Conservation (phyloP, 92 coral and sea anemone genomes). For the Porites lobata region DNA sequence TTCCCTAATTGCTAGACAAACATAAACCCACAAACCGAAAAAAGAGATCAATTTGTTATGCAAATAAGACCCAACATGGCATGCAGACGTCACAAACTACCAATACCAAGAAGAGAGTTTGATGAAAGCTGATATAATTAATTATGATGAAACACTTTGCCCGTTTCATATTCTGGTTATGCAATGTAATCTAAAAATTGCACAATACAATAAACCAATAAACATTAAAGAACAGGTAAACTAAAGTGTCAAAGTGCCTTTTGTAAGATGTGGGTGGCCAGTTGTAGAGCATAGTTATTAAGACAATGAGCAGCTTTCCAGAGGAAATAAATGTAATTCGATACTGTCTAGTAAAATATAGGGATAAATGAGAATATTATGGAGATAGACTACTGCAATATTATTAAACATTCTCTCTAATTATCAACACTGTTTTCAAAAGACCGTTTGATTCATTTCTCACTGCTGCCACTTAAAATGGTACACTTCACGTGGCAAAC, state of each 20-base stretch:
- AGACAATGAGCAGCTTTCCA: slow-evolving; percentile 14
- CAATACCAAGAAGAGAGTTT: background rate
- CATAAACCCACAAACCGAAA: background rate
- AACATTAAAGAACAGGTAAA: background rate
- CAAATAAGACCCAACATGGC: background rate
- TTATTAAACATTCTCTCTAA: background rate
- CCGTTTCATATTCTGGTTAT: background rate
- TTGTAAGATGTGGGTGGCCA: background rate
- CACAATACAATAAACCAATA: background rate
- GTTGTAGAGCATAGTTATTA: background rate
- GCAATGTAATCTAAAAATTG: background rate
- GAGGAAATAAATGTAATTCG: background rate
- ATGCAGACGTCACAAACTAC: background rate
- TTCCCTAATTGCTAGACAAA: no score
- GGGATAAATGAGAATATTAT: background rate
- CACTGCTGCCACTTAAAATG: background rate
- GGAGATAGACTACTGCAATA: background rate
- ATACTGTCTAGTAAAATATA: background rate
- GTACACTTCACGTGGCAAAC: background rate
- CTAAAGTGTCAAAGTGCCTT: background rate
- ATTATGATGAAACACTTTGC: background rate
- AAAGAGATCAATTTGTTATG: background rate
- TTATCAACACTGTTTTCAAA: background rate
- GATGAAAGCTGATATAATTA: background rate
- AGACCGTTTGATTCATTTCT: no score